phyloP scores from a whole-genome alignment of 1,140 invertebrate species.

The Caenorhabditis inopinata region DNA sequence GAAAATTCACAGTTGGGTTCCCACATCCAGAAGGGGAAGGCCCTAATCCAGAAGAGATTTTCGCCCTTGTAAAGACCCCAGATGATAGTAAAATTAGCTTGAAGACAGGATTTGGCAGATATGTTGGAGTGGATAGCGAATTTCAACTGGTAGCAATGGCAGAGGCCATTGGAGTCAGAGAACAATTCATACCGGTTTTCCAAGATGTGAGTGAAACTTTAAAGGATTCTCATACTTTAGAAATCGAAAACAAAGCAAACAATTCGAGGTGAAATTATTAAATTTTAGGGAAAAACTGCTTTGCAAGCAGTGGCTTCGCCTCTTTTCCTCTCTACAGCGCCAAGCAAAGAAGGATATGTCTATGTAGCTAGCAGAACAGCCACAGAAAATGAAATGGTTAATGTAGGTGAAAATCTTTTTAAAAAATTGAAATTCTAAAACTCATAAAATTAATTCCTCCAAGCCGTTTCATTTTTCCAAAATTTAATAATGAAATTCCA shows the following conservation, averaged over 20 bases:
- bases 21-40: constrained; percentile 48
- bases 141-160: constrained; percentile 46
- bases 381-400: constrained; percentile 44
- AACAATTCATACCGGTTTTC: constrained; percentile 51
- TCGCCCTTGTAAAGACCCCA: constrained; percentile 51
- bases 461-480: too few relatives aligned
- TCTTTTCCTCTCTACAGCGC: constrained; percentile 45
- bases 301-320: constrained; percentile 48
- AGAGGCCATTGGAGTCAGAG: constrained; percentile 51
- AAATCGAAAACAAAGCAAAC: not conserved
- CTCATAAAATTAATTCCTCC: too few relatives aligned
- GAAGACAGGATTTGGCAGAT: constrained; percentile 55
- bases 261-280: not conserved
- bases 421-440: not conserved
- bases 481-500: too few relatives aligned
- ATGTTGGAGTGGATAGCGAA: constrained; percentile 49
- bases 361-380: constrained; percentile 44
- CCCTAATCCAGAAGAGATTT: constrained; percentile 52
- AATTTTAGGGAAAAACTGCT: constrained; percentile 50
- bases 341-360: constrained; percentile 47
- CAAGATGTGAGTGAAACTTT: constrained; percentile 51
- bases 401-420: not conserved
- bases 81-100: constrained; percentile 52
- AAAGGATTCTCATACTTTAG: too few relatives aligned
- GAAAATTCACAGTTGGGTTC: constrained; percentile 51